Percentiles rank a stretch among this genome's conserved stretches.
Evolutionary conservation across 2,113 vertebrate species (phyloP).

Genomic region (Taurulus bubalis): DNA sequence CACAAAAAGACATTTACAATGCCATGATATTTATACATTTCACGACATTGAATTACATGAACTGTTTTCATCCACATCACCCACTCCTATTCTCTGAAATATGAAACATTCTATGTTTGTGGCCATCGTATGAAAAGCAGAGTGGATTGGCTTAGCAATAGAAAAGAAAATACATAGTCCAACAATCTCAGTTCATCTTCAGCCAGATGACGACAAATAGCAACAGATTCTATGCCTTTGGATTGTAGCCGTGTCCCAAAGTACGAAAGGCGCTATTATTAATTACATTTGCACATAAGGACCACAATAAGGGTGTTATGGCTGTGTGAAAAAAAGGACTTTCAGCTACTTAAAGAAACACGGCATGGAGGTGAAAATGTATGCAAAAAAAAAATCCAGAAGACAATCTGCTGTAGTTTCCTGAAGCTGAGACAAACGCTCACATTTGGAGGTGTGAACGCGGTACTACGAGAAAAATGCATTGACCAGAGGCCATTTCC

Average conservation of each 20-base stretch:
- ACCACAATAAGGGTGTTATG: conserved; percentile 8
- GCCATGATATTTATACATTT: conserved; percentile 1
- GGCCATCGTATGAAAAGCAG: not conserved
- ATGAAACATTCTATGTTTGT: not conserved
- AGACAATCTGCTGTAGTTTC: conserved; percentile 45
- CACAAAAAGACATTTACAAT: not conserved
- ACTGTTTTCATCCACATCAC: no score
- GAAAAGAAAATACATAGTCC: not conserved
- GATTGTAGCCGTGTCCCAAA: conserved; percentile 29
- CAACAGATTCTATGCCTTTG: conserved; percentile 20
- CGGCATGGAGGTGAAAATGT: conserved; percentile 19
- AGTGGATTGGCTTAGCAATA: not conserved
- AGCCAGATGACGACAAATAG: conserved; percentile 42
- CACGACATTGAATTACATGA: not conserved
- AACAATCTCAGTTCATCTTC: conserved; percentile 22
- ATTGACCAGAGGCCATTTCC: conserved; percentile 12
- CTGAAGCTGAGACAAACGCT: conserved; percentile 35
- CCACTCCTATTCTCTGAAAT: not conserved
- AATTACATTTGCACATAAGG: conserved; percentile 25
- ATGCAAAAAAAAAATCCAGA: conserved; percentile 38
- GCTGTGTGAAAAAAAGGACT: conserved; percentile 27
- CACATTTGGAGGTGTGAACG: not conserved
- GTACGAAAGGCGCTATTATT: conserved; percentile 58
- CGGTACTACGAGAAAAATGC: conserved; percentile 25
- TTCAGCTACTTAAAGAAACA: conserved; percentile 38